Percentiles rank a stretch among this genome's conserved stretches.
phyloP scores from a whole-genome alignment of 2,888 invertebrate genomes.

The Melieria picta region DNA sequence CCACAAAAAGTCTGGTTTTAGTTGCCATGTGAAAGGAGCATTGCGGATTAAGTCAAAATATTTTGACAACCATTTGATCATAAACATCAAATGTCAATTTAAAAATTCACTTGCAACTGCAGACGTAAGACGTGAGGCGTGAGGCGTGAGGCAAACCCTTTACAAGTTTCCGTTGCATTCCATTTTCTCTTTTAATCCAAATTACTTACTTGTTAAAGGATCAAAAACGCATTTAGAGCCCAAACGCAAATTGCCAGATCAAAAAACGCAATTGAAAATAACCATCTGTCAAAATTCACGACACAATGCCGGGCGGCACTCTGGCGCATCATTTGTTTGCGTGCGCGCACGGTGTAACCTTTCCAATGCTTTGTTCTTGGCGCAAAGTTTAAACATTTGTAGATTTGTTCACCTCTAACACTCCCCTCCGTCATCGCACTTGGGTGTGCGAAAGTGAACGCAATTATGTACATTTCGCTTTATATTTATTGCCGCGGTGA shows the following conservation, averaged over 20 bases:
- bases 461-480: conserved; percentile 7
- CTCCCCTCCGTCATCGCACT: conserved; percentile 32
- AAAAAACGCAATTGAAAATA: conserved; percentile 59
- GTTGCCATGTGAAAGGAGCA: background rate
- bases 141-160: conserved; percentile 35
- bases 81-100: conserved; percentile 48
- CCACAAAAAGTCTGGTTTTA: no score
- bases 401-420: conserved; percentile 29
- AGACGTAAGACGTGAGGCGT: conserved; percentile 29
- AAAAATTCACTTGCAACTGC: conserved; percentile 44
- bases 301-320: conserved; percentile 34
- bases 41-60: conserved; percentile 49
- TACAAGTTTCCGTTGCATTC: conserved; percentile 26
- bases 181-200: conserved; percentile 46
- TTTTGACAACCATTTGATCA: conserved; percentile 57
- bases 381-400: conserved; percentile 38
- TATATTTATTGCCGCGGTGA: conserved; percentile 9
- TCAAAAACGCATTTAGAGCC: conserved; percentile 54
- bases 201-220: conserved; percentile 55
- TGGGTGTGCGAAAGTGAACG: background rate
- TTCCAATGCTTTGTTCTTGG: conserved; percentile 28
- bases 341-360: conserved; percentile 27
- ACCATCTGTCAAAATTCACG: conserved; percentile 65
- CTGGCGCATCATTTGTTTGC: conserved; percentile 35
- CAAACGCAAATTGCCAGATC: conserved; percentile 57